Conservation (phyloP, 2,797 vertebrate genomes). For the Gambelia wislizenii region DNA sequence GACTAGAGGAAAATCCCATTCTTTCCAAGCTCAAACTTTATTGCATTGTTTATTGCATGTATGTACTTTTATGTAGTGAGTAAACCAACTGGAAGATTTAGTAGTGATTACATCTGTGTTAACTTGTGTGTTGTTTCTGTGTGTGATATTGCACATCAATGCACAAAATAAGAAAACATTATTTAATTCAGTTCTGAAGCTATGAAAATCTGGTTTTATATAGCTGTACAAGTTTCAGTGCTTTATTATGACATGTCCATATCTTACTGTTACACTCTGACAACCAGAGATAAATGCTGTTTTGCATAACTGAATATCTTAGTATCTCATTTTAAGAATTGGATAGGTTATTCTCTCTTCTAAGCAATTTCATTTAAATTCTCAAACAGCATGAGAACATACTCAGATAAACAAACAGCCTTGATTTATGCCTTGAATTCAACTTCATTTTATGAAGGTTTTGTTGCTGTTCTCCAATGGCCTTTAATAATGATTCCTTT, state of each 20-base stretch:
- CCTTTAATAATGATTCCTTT: constrained; percentile 20
- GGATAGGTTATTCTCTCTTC: constrained; percentile 45
- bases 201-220: constrained; percentile 50
- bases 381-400: constrained; percentile 37
- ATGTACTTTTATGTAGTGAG: no score
- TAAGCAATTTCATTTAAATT: constrained; percentile 58
- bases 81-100: constrained; percentile 22
- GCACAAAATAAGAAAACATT: background rate
- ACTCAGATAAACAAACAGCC: background rate
- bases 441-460: constrained; percentile 26
- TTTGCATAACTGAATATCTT: constrained; percentile 54
- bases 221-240: constrained; percentile 39
- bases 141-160: background rate
- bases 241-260: constrained; percentile 51
- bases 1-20: no score
- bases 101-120: background rate
- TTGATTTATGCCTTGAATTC: constrained; percentile 1
- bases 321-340: constrained; percentile 49
- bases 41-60: no score
- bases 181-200: constrained; percentile 25
- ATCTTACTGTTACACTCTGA: constrained; percentile 52
- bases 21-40: no score
- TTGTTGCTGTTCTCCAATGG: constrained; percentile 4
- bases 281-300: constrained; percentile 50
- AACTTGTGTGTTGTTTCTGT: background rate